Conservation (phyloP, 2,797 vertebrate species). For the Sarcoramphus papa region DNA sequence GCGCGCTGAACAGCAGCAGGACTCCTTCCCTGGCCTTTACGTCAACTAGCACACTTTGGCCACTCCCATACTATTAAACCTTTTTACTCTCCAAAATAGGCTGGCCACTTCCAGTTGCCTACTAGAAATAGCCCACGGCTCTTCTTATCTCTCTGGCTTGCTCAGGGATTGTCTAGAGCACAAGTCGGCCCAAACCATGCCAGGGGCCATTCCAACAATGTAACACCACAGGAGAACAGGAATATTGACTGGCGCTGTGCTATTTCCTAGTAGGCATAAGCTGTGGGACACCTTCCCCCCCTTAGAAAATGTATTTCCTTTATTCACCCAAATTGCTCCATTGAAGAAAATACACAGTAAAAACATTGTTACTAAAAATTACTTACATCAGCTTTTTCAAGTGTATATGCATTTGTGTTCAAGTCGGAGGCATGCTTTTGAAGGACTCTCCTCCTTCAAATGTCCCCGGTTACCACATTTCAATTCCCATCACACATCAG, state of each 20-base stretch:
- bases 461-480: background rate
- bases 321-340: background rate
- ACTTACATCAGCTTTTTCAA: background rate
- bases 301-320: background rate
- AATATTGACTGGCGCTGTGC: rapidly evolving
- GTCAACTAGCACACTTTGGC: background rate
- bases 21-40: background rate
- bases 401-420: background rate
- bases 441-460: background rate
- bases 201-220: background rate
- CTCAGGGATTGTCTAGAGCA: background rate
- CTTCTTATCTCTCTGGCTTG: background rate
- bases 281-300: background rate
- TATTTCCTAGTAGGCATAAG: background rate
- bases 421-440: background rate
- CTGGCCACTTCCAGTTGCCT: background rate
- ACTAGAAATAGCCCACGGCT: background rate
- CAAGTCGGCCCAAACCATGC: background rate
- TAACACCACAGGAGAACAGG: background rate
- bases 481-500: background rate
- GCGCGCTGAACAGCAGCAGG: background rate
- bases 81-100: background rate
- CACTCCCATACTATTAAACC: too few species aligned
- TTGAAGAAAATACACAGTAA: background rate
- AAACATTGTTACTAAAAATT: background rate